phyloP scores from a whole-genome alignment of 2,888 invertebrate genomes.

The Drosophila neonasuta region DNA sequence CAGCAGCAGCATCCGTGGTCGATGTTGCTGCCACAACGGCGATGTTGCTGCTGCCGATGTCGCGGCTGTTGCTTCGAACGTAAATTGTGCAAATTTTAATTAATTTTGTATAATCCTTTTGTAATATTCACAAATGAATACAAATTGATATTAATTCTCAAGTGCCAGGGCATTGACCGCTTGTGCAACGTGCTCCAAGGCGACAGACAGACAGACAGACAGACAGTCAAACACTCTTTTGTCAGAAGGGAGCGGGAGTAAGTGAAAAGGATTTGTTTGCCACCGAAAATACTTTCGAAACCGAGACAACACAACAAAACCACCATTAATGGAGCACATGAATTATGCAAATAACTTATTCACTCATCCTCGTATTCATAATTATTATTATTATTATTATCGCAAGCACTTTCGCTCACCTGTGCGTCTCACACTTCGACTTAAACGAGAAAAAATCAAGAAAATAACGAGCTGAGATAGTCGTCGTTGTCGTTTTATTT shows the following conservation, averaged over 20 bases:
- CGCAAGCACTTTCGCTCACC: constrained; percentile 25
- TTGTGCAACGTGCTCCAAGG: constrained; percentile 19
- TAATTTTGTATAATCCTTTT: constrained; percentile 75
- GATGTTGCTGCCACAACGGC: not conserved
- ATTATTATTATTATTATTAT: constrained; percentile 34
- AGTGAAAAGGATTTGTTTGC: constrained; percentile 55
- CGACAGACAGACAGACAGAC: not conserved
- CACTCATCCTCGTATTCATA: constrained; percentile 16
- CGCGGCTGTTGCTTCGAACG: constrained; percentile 25
- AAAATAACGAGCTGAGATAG: constrained; percentile 6
- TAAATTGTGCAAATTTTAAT: constrained; percentile 70
- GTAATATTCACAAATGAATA: constrained; percentile 77
- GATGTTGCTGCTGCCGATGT: not conserved
- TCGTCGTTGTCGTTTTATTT: constrained; percentile 1
- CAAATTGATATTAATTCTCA: constrained; percentile 76
- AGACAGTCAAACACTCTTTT: not conserved
- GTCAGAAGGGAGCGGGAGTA: constrained; percentile 27
- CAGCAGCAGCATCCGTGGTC: not conserved
- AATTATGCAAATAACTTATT: constrained; percentile 68
- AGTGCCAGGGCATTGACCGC: constrained; percentile 62
- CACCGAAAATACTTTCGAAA: constrained; percentile 25
- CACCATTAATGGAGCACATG: constrained; percentile 51
- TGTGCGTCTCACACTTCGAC: constrained; percentile 8
- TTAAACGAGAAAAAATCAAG: constrained; percentile 4
- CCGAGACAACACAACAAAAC: constrained; percentile 14